phyloP scores from a whole-genome alignment of 1,140 invertebrate genomes.

The Vollenhovia emeryi region DNA sequence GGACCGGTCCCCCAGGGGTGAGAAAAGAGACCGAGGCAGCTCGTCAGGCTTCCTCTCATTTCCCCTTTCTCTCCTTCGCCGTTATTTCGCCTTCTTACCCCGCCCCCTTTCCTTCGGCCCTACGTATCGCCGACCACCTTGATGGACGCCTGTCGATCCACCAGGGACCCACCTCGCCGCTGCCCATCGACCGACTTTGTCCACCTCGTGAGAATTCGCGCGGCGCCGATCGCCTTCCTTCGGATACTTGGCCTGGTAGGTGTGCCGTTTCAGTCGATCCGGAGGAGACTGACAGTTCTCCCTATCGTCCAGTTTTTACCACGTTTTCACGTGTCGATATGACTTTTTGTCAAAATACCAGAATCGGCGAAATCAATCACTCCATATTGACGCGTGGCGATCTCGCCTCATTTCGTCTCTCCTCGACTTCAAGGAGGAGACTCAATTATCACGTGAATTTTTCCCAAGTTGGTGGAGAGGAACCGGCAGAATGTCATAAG shows the following conservation, averaged over 20 bases:
- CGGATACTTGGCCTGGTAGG: constrained; percentile 44
- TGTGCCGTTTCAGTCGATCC: constrained; percentile 19
- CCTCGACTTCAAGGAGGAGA: background rate
- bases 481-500: background rate
- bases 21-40: constrained; percentile 70
- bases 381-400: no score
- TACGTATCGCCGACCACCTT: constrained; percentile 66
- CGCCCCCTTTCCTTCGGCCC: constrained; percentile 53
- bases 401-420: no score
- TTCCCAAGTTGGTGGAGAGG: background rate
- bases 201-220: constrained; percentile 44
- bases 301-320: background rate
- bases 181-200: constrained; percentile 50
- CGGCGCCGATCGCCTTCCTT: background rate
- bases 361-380: constrained; percentile 23
- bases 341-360: background rate
- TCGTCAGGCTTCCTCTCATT: constrained; percentile 71
- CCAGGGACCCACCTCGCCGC: constrained; percentile 63
- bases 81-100: constrained; percentile 49
- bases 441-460: constrained; percentile 5
- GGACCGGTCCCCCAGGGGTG: constrained; percentile 74
- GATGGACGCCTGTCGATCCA: constrained; percentile 78
- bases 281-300: background rate
- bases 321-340: background rate
- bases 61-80: constrained; percentile 43